Evolutionary conservation across 2,113 vertebrate species (phyloP).

Genomic region (Orycteropus afer): DNA sequence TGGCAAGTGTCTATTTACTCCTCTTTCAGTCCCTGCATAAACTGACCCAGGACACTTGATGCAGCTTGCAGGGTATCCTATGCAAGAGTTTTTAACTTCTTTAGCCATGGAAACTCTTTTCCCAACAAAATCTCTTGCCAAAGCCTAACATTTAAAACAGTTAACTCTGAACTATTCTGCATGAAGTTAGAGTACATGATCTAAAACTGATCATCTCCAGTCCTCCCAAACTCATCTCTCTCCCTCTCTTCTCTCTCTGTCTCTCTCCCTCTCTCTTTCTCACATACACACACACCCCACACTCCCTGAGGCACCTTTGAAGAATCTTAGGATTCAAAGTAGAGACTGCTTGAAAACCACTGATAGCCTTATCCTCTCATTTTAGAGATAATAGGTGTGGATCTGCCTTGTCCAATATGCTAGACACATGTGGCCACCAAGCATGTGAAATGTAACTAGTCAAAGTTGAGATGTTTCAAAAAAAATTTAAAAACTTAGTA

Average conservation of each 20-base stretch:
- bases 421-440: background rate
- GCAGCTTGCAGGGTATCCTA: background rate
- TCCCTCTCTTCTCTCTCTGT: too few relatives aligned
- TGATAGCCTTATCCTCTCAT: background rate
- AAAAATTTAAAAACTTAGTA: background rate
- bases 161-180: background rate
- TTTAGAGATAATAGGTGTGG: background rate
- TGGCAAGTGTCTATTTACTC: background rate
- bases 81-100: background rate
- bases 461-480: background rate
- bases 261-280: too few relatives aligned
- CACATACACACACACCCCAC: background rate
- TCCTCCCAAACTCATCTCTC: background rate
- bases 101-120: background rate
- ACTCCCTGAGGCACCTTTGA: background rate
- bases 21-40: background rate
- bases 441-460: background rate
- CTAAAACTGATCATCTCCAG: background rate
- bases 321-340: background rate
- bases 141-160: background rate
- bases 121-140: background rate
- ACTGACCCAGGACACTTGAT: background rate
- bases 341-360: background rate
- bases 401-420: background rate
- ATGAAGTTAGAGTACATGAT: background rate